Conservation (phyloP, 2,888 invertebrate species). For the Eupithecia vulgata region DNA sequence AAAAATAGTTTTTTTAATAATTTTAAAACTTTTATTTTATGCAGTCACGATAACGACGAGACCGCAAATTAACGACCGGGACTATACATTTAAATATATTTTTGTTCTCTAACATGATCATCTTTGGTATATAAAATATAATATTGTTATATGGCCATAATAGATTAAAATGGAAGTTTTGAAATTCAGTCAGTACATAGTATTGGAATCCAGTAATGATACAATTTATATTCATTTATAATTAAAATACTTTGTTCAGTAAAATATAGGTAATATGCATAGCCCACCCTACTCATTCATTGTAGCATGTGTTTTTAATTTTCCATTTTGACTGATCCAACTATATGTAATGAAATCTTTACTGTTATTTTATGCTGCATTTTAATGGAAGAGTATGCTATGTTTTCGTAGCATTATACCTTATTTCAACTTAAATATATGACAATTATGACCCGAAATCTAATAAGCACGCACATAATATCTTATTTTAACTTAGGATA, state of each 20-base stretch:
- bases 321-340: not conserved
- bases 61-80: constrained; percentile 4
- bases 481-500: not conserved
- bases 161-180: constrained; percentile 66
- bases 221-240: constrained; percentile 45
- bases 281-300: not conserved
- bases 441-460: constrained; percentile 7
- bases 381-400: not conserved
- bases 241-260: constrained; percentile 51
- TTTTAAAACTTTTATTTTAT: constrained; percentile 64
- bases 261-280: not conserved
- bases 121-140: constrained; percentile 80
- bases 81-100: constrained; percentile 63
- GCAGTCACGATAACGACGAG: constrained; percentile 37
- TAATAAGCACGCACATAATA: not conserved
- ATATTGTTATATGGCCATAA: constrained; percentile 74
- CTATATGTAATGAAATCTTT: not conserved
- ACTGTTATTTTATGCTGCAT: not conserved
- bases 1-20: not conserved
- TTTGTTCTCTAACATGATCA: constrained; percentile 75
- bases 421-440: not conserved
- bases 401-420: not conserved
- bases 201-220: constrained; percentile 54
- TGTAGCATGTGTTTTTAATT: not conserved
- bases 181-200: constrained; percentile 62